Evolutionary conservation across 2,113 vertebrate genomes (phyloP).

Genomic region (Paramormyrops kingsleyae): DNA sequence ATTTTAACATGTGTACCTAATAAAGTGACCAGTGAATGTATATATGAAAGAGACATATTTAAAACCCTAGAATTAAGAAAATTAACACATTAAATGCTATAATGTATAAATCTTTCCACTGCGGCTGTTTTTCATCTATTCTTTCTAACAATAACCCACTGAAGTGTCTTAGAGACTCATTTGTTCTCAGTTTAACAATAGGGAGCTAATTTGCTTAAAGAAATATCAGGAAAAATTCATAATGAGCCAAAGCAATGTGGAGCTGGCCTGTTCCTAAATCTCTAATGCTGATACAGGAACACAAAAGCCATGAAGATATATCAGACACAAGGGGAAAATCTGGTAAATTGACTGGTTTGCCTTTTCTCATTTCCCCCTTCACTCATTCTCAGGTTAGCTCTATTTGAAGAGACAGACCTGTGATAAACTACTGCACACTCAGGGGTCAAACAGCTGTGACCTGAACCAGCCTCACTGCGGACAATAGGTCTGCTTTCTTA

Average conservation of each 20-base stretch:
- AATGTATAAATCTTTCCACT: not conserved
- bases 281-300: not conserved
- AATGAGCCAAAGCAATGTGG: not conserved
- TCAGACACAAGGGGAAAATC: not conserved
- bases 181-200: not conserved
- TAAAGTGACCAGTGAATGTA: not conserved
- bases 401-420: not conserved
- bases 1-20: not conserved
- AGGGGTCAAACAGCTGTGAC: not conserved
- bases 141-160: not conserved
- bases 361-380: not conserved
- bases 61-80: not conserved
- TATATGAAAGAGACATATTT: not conserved
- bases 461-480: not conserved
- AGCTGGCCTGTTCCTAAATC: not conserved
- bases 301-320: not conserved
- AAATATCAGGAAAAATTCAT: not conserved
- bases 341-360: not conserved
- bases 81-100: not conserved
- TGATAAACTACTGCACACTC: not conserved
- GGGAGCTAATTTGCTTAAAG: not conserved
- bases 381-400: not conserved
- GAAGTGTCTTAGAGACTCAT: not conserved
- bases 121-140: slow-evolving; percentile 1
- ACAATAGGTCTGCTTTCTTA: not conserved